Percentiles rank a stretch among this genome's conserved stretches.
Conservation (phyloP, 2,797 vertebrate species). For the Sylvia borin region DNA sequence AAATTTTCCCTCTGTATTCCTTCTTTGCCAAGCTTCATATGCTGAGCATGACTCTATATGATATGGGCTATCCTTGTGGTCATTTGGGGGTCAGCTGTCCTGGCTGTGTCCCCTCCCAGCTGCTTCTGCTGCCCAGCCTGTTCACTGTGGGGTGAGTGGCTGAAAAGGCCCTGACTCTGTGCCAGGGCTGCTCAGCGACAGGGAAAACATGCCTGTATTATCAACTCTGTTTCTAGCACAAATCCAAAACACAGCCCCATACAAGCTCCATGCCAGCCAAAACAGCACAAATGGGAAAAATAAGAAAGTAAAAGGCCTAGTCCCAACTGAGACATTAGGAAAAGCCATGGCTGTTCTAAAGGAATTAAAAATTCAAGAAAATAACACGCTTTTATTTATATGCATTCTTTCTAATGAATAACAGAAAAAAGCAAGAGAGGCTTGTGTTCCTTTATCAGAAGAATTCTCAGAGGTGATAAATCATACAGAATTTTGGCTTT, state of each 20-base stretch:
- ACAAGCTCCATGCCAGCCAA: background rate
- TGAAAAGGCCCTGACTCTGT: background rate
- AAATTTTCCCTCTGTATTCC: fast-evolving
- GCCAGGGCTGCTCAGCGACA: fast-evolving
- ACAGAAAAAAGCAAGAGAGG: background rate
- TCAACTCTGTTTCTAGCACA: background rate
- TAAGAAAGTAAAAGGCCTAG: background rate
- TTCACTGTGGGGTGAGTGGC: background rate
- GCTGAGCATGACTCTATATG: too few relatives aligned
- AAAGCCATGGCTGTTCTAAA: background rate
- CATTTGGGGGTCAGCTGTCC: background rate
- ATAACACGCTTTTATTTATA: background rate
- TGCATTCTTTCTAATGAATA: background rate
- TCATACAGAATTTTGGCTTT: background rate
- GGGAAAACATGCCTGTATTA: background rate
- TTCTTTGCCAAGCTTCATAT: background rate
- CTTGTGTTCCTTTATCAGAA: background rate
- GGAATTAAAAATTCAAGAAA: background rate
- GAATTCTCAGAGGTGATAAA: constrained; percentile 8
- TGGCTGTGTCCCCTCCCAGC: background rate
- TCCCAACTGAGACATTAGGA: background rate
- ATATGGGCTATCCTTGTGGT: background rate
- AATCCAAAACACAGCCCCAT: background rate
- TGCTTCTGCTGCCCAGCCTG: background rate
- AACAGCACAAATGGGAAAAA: background rate